phyloP scores from a whole-genome alignment of 2,113 vertebrate species.

The Pseudolaguvia tuberculata region DNA sequence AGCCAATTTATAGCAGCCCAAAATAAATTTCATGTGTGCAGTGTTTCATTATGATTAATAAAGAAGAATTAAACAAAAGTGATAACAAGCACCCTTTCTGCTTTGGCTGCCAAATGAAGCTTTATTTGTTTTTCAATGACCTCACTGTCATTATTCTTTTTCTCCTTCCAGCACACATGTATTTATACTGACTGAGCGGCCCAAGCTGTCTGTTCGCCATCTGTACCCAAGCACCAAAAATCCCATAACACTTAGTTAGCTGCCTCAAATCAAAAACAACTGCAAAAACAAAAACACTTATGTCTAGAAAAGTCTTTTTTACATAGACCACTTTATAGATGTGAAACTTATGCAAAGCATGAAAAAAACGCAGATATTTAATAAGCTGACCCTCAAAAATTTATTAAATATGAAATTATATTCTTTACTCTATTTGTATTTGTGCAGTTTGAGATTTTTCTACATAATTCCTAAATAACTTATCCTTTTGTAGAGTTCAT shows the following conservation, averaged over 20 bases:
- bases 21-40: conserved; percentile 9
- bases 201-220: conserved; percentile 41
- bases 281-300: conserved; percentile 1
- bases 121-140: conserved; percentile 42
- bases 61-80: conserved; percentile 19
- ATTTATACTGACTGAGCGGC: conserved; percentile 19
- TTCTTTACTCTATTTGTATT: background rate
- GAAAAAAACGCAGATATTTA: background rate
- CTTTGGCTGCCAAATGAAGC: conserved; percentile 29
- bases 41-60: conserved; percentile 32
- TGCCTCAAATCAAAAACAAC: conserved; percentile 25
- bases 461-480: background rate
- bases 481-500: background rate
- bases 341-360: background rate
- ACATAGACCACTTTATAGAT: conserved; percentile 21
- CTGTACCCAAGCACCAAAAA: conserved; percentile 43
- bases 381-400: background rate
- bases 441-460: background rate
- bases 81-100: conserved; percentile 11
- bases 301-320: conserved; percentile 6
- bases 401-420: conserved; percentile 1
- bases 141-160: conserved; percentile 24
- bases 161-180: conserved; percentile 12
- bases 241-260: conserved; percentile 23
- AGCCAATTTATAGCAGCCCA: background rate